phyloP scores from a whole-genome alignment of 2,797 vertebrate genomes.

The Crocidura indochinensis region DNA sequence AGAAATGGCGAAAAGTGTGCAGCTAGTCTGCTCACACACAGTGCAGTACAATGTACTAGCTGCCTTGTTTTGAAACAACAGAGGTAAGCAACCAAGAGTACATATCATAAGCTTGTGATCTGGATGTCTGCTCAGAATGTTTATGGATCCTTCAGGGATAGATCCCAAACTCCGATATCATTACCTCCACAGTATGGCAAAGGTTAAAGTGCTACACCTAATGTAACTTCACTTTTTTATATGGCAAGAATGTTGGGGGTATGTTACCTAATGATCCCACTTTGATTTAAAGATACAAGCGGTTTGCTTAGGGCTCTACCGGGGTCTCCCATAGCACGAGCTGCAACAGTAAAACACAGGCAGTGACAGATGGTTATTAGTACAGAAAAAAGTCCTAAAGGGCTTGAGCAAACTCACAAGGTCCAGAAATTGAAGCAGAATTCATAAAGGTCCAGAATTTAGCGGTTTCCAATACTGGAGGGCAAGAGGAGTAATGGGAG shows the following conservation, averaged over 20 bases:
- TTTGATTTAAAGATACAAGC: slow-evolving; percentile 81
- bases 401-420: neutral
- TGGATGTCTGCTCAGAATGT: neutral
- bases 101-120: neutral
- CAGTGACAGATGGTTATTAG: slow-evolving; percentile 75
- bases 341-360: slow-evolving; percentile 30
- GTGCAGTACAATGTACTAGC: accelerated
- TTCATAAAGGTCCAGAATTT: neutral
- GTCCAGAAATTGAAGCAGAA: slow-evolving; percentile 41
- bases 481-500: slow-evolving; percentile 52
- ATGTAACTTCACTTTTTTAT: slow-evolving; percentile 62
- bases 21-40: accelerated
- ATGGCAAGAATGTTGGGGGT: neutral
- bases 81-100: neutral
- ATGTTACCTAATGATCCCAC: slow-evolving; percentile 67
- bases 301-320: slow-evolving; percentile 65
- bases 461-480: slow-evolving; percentile 15
- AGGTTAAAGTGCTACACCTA: slow-evolving; percentile 73
- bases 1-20: no score
- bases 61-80: slow-evolving; percentile 44
- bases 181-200: slow-evolving; percentile 55
- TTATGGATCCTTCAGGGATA: slow-evolving; percentile 55
- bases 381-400: slow-evolving; percentile 20
- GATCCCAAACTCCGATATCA: slow-evolving; percentile 65
- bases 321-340: slow-evolving; percentile 50